Base-by-base conservation (phyloP, 2,888 invertebrate species). In the Amphipoea oculea region DNA sequence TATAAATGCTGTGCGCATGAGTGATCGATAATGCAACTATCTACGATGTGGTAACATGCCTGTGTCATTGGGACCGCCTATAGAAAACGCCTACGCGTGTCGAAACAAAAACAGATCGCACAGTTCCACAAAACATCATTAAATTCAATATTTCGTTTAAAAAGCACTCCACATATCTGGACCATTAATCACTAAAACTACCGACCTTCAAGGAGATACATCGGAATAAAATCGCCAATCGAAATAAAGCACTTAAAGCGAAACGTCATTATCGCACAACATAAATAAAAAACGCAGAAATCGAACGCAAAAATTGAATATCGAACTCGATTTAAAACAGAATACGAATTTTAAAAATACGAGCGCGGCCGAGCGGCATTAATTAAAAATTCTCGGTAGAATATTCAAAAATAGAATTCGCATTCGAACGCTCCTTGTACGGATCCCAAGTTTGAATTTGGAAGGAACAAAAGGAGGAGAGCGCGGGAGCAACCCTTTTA, bases 371-470 rank as follows among this genome's bases (percentile, higher is more conserved):
- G 94, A 95, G 93, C 96, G 94, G 96, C 96, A 96, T 97, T 96
- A 97, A 97, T 97, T 97, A 97, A 97, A 96, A 96, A 97, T 97
- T 97, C 97, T 96, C 96, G 96, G 97, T 97, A 96, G 96, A 97
- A 97, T 96, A 97, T 97, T 96, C 97, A 96, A 96, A 96, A 96
- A 97, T 97, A 97, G 96, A 96, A 96, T 97, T 96, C 96, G 96
- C 96, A 96, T 96, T 96, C 96, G 96, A 95, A 96, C 95, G 95
- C 96, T 96, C 96, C 96, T 96, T 96, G 96, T 96, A 96, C 96
- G 96, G 96, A 94, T 94, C 93, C 93, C 93, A 94, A 96, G 95
- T 96, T 96, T 96, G 96, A 96, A 96, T 96, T 96, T 96, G 96
- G 96, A 94, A 96, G 95, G 95, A 96, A 96, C 96, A 96, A 96